Base-by-base conservation (phyloP, 2,888 invertebrate genomes). In the Caenorhabditis plicata region DNA sequence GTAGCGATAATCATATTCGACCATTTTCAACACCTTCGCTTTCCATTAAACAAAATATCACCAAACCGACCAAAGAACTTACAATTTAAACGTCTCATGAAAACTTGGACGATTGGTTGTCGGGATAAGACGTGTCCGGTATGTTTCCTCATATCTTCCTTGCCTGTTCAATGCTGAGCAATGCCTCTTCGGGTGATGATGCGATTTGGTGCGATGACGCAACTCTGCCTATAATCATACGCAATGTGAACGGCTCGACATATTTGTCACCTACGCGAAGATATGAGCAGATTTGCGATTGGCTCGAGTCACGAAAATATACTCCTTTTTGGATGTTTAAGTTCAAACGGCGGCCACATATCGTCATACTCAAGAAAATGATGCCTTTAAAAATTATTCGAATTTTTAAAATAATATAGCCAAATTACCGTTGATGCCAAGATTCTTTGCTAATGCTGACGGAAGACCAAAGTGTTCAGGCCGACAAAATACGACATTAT, bases 71-170 rank as follows among this genome's bases (percentile, higher is more conserved):
- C 7, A 36, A 36, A 36, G 15, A 29, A 66, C 66, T 51, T 42
- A 66, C 58, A 73, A 73, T 22, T 45, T 25, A 43, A 73, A 71
- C 46, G 45, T 51, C 32, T 69, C 64, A 25, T 64, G 51, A 40
- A 73, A 73, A 13, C 50, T 47, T 19, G 73, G 73, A 19, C 41
- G 49, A 45, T 65, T 68, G 29, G 53, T 51, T 32, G 51, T 49
- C 27, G 62, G 52, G 22, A 70, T 51, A 15, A 60, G 44, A 17
- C 61, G 50, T 13, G 61, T 71, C 35, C 65, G 52, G 43, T 54
- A 55, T 13, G 52, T 27, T 26, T 68, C 52, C 23, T 63, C 53
- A 20, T 25, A 42, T 27, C 56, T 38, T 2, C 27, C 3, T 19
- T 27, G 8, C 19, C 29, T 26, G 9, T 33, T n/a, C 2, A 38